Evolutionary conservation across 2,113 vertebrate genomes (phyloP).

Genomic region (Struthidea cinerea): DNA sequence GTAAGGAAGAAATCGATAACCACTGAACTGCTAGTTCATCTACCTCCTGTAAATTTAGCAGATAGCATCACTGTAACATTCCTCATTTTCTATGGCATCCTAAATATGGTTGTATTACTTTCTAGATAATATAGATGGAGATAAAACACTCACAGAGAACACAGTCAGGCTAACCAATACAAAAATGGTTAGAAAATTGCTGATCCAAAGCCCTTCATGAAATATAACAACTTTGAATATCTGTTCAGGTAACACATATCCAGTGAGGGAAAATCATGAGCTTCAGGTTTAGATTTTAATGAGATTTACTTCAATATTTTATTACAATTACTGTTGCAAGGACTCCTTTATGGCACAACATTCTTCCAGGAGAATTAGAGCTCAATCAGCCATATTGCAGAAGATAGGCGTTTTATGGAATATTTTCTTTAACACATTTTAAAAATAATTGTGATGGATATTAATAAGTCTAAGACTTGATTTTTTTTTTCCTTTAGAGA

Average conservation of each 20-base stretch:
- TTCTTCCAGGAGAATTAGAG: background rate
- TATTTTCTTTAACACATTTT: background rate
- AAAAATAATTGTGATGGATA: background rate
- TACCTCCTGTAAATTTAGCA: background rate
- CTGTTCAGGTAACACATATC: background rate
- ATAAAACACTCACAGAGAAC: background rate
- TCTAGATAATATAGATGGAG: background rate
- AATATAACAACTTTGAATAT: background rate
- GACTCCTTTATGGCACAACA: background rate
- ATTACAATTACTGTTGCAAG: background rate
- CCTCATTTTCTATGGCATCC: background rate
- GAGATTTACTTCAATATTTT: background rate
- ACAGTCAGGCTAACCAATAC: background rate
- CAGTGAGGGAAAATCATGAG: background rate
- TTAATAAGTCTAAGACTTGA: background rate
- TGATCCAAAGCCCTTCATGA: background rate
- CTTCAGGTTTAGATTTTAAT: background rate
- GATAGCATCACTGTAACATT: background rate
- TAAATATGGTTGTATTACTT: background rate
- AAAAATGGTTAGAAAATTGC: background rate
- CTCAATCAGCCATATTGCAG: background rate
- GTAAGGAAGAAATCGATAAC: background rate
- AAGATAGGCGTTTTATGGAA: background rate
- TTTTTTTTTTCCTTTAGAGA: background rate
- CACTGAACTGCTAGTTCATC: background rate